phyloP scores from a whole-genome alignment of 2,113 vertebrate genomes.

The Odobenus rosmarus region DNA sequence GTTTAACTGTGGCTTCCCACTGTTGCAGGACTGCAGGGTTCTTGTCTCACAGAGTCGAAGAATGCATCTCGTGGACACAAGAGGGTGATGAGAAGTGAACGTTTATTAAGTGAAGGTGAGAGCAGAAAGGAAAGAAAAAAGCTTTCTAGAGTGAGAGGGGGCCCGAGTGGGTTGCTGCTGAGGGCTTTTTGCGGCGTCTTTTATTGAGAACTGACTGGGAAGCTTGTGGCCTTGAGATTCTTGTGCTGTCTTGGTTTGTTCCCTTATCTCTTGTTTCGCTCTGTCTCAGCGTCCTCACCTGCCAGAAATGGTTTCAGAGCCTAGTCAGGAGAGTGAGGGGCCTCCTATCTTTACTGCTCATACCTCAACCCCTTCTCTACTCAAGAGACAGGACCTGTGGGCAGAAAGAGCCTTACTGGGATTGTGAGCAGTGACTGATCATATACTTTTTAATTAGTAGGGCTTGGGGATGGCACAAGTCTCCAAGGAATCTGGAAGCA shows the following conservation, averaged over 20 bases:
- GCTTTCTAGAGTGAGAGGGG: neutral
- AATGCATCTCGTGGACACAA: neutral
- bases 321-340: neutral
- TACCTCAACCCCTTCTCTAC: neutral
- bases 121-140: neutral
- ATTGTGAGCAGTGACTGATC: neutral
- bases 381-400: neutral
- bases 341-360: neutral
- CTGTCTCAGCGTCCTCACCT: neutral
- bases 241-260: neutral
- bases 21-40: neutral
- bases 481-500: neutral
- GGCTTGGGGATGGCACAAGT: neutral
- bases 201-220: neutral
- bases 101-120: neutral
- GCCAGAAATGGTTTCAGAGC: neutral
- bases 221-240: neutral
- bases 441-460: neutral
- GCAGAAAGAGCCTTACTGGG: neutral
- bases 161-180: neutral
- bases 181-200: neutral
- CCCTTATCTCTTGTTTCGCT: neutral
- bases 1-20: neutral
- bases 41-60: neutral
- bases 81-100: neutral